Percentiles rank a stretch among this genome's conserved stretches.
Evolutionary conservation across 2,797 vertebrate species (phyloP).

Genomic region (Astyanax mexicanus): DNA sequence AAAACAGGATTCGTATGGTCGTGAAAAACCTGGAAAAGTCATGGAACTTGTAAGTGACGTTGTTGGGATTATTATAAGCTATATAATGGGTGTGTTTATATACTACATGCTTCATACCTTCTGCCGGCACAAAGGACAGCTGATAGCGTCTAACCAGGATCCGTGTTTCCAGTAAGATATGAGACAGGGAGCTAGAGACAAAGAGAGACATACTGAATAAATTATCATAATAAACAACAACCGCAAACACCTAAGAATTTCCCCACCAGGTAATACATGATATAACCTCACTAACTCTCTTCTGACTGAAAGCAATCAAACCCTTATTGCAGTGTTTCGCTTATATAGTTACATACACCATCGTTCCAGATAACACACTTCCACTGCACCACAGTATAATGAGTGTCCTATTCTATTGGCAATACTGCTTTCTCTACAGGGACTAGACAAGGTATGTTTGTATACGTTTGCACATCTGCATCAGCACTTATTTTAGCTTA

Average conservation of each 20-base stretch:
- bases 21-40: no score
- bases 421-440: no score
- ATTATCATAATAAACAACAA: neutral
- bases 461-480: no score
- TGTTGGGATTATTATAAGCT: neutral
- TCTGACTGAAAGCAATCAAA: neutral
- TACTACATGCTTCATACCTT: conserved; percentile 73
- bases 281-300: no score
- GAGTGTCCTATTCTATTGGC: no score
- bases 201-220: neutral
- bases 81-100: neutral
- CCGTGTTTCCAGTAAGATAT: conserved; percentile 86
- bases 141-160: conserved; percentile 83
- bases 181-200: conserved; percentile 80
- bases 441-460: no score
- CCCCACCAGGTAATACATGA: no score
- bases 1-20: no score
- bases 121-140: conserved; percentile 87
- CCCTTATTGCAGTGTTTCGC: neutral
- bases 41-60: neutral
- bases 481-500: no score
- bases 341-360: no score
- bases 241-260: neutral
- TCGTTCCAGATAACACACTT: no score
- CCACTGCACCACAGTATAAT: no score